phyloP scores from a whole-genome alignment of 2,797 vertebrate species.

The Anabas testudineus region DNA sequence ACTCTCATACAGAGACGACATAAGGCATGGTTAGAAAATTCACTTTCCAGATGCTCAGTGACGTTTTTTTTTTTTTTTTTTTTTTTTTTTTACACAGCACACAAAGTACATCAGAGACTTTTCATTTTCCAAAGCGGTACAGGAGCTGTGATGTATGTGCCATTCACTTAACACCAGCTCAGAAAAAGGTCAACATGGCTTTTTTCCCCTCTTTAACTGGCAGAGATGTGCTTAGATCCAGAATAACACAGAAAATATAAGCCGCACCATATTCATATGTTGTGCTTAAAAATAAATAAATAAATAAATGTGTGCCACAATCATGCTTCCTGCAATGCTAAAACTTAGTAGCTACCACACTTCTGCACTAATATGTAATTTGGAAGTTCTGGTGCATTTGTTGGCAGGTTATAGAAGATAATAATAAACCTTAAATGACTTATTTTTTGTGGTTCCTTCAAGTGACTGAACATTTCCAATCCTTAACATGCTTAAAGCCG shows the following conservation, averaged over 20 bases:
- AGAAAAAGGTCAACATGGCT: conserved; percentile 36
- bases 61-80: too few species aligned
- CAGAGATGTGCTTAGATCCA: background rate
- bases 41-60: conserved; percentile 16
- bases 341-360: conserved; percentile 6
- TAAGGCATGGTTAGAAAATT: conserved; percentile 11
- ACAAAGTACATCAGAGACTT: conserved; percentile 22
- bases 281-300: background rate
- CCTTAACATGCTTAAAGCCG: background rate
- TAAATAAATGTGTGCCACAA: conserved; percentile 3
- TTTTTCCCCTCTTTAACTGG: background rate
- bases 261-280: too few species aligned
- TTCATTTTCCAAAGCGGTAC: background rate
- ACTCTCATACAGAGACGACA: conserved; percentile 8
- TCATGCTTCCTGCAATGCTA: background rate
- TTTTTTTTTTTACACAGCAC: background rate
- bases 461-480: background rate
- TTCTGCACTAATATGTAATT: background rate
- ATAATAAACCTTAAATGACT: background rate
- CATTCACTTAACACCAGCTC: conserved; percentile 2
- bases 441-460: background rate
- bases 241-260: background rate
- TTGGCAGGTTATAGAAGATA: background rate
- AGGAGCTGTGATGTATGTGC: conserved; percentile 25
- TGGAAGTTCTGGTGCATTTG: background rate